Base-by-base conservation (phyloP, 2,797 vertebrate species). In the Stomatorhinus walkeri region DNA sequence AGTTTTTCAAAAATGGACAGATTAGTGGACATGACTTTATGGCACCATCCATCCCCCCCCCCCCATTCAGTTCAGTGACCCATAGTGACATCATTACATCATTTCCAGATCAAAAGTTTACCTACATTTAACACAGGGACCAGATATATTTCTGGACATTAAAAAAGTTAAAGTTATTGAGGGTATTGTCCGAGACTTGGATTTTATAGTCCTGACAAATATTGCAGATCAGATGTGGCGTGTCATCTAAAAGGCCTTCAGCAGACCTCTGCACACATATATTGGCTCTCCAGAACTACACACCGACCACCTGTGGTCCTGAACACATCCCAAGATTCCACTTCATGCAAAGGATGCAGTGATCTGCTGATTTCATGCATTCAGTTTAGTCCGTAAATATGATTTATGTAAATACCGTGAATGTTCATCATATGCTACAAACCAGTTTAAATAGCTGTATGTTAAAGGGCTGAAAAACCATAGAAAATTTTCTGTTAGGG, bases 71-170 rank as follows among this genome's bases (percentile, higher is more conserved):
- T 76, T 76, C 32, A 4, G 68, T 72, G 28, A 32, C 28, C 68
- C 68, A 16, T 76, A 76, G 32, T 76, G 68, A 76, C 68, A 40
- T 76, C 14, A 76, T 76, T 76, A 76, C 68, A 88, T 90, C 68
- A 87, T 16, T 22, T 43, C 6, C 16, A 87, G 85, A 40, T n/a
- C 43, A 36, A 52, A 81, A 8, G 9, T 87, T 64, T 64, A 32
- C 52, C n/a, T 36, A 19, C 68, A 16, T 48, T 36, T 68, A 68
- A 68, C 28, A 1, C 40, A 52, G 14, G 40, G 52, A 64, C 51
- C 88, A 72, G 14, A 68, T 43, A 52, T 16, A 59, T 54, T 43
- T 59, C 72, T 9, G 19, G 32, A 7, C 64, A 76, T 43, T 12
- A 12, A 22, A 64, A 12, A 16, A 85, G 12, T 43, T 61, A 87